phyloP scores from a whole-genome alignment of 2,797 vertebrate genomes.

The Sylvilagus floridanus region DNA sequence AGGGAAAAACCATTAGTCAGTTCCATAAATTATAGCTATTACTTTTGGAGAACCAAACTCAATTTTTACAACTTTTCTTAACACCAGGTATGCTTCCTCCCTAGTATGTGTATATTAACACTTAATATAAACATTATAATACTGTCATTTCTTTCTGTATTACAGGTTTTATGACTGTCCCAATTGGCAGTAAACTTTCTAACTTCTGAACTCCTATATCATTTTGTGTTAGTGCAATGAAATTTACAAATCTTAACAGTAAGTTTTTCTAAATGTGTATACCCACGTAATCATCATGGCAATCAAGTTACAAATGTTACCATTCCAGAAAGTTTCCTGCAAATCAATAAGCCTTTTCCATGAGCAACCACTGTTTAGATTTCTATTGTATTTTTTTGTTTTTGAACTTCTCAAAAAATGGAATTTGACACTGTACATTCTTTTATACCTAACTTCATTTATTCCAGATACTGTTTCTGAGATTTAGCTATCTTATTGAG shows the following conservation, averaged over 20 bases:
- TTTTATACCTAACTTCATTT: background rate
- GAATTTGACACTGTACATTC: background rate
- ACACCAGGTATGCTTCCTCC: background rate
- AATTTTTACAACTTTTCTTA: conserved; percentile 55
- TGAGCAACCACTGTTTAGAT: background rate
- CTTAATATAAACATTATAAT: conserved; percentile 15
- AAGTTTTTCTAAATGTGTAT: conserved; percentile 10
- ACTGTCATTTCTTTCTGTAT: conserved; percentile 32
- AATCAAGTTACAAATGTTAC: conserved; percentile 42
- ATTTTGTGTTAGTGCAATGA: conserved; percentile 55
- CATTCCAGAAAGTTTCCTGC: conserved; percentile 10
- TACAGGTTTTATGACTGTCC: conserved; percentile 23
- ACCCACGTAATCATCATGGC: background rate
- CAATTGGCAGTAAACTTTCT: background rate
- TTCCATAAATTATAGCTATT: conserved; percentile 22
- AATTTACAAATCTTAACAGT: conserved; percentile 43
- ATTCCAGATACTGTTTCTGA: conserved; percentile 20
- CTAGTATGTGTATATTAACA: background rate
- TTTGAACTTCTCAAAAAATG: conserved; percentile 38
- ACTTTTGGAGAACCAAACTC: conserved; percentile 48
- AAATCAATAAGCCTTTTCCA: conserved; percentile 7
- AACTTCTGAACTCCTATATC: background rate
- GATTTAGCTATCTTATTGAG: background rate
- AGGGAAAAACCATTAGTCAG: conserved; percentile 8
- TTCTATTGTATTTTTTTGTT: conserved; percentile 7